These are phyloP conservation scores for Lagopus muta DNA, from an alignment of 2,113 vertebrate species.

Conservation along the genomic window DNA sequence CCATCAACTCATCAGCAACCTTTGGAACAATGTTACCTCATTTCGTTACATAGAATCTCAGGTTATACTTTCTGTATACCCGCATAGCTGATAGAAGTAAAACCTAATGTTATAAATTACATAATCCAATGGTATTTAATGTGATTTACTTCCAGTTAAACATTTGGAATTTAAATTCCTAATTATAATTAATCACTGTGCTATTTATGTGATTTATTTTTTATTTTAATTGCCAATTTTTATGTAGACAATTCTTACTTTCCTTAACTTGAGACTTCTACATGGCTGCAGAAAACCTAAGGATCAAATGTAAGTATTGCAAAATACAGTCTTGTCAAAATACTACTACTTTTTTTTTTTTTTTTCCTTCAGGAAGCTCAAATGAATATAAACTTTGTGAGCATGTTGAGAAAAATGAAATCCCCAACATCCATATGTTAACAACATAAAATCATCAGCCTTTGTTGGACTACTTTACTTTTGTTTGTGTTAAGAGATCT, in stretches of 20 bases:
- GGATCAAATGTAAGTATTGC: conserved; percentile 92
- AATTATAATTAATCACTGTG: background rate
- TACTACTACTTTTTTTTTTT: background rate
- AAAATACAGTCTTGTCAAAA: background rate
- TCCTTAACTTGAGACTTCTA: conserved; percentile 84
- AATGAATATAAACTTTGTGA: background rate
- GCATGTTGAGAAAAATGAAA: background rate
- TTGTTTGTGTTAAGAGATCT: background rate
- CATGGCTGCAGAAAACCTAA: conserved; percentile 98
- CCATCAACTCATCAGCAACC: background rate
- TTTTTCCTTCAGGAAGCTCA: background rate
- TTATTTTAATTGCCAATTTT: background rate
- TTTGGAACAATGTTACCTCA: background rate
- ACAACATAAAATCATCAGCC: background rate
- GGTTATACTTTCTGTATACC: background rate
- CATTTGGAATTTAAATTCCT: background rate
- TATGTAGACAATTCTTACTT: conserved; percentile 14
- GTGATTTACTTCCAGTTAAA: background rate
- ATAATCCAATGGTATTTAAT: background rate
- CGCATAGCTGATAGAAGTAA: background rate
- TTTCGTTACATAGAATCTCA: background rate
- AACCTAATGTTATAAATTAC: background rate
- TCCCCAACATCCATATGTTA: background rate
- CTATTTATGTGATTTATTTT: background rate
- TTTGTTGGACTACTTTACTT: background rate